Base-by-base conservation (phyloP, 2,888 invertebrate species). In the Drosophila rubida region DNA sequence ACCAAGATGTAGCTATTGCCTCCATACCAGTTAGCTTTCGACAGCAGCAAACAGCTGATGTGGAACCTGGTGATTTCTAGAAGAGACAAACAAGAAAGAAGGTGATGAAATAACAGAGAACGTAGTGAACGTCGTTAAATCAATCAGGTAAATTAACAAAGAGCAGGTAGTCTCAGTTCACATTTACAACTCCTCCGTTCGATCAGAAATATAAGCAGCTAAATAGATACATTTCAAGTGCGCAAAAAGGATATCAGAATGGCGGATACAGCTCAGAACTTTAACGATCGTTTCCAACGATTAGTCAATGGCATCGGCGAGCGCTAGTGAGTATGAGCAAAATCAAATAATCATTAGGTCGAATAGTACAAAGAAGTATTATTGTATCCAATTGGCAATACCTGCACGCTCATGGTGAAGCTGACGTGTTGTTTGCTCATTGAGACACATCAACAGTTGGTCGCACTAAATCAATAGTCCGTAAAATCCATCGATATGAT, bases 401-500 rank as follows among this genome's bases (percentile, higher is more conserved):
- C 6, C 35, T 59, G 27, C 14, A 11, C 3, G 1, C 19, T 23
- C 23, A 66, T 19, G 35, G 2, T n/a, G 19, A 7, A 41, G 35
- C 70, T 82, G 87, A 83, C 83, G 83, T 88, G 88, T 86, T 88
- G 66, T 67, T 86, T 73, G 64, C 63, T 41, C 69, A 54, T 91
- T 98, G 44, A 32, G 65, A 62, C 84, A 86, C 88, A 88, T 83
- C 83, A 88, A 83, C 83, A 83, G 88, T 83, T 83, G 83, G 84
- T 66, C 68, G 51, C 27, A 30, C 13, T n/a, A 48, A 70, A 84
- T 86, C 87, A 70, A 88, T 83, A 66, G 49, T 70, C 88, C 80
- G 86, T 87, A 75, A 77, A 75, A 39, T 27, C 23, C 51, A 51
- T 41, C 35, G 23, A 54, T 13, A 62, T 25, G 42, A 25, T 11